A percentile compares a stretch with the other conserved stretches of the same genome.
phyloP scores from a whole-genome alignment of 1,140 invertebrate genomes.

The Geopemphigus sp. region DNA sequence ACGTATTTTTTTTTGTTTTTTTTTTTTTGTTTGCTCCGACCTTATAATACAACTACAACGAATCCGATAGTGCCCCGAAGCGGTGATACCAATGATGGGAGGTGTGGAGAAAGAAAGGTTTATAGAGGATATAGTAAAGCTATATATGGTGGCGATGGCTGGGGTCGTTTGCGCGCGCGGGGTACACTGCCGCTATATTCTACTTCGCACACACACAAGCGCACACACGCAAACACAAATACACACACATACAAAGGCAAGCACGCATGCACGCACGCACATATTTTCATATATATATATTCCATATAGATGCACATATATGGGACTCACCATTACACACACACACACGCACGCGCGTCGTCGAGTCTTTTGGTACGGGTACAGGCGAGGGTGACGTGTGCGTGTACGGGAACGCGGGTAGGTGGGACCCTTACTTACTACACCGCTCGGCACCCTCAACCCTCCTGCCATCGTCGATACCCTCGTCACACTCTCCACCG shows the following conservation, averaged over 20 bases:
- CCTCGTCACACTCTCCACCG: background rate
- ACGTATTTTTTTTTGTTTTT: constrained; percentile 28
- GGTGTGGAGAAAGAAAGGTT: background rate
- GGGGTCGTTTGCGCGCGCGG: constrained; percentile 32
- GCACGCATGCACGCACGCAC: no score
- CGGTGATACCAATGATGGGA: background rate
- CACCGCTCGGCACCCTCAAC: background rate
- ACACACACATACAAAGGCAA: no score
- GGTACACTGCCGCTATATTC: constrained; percentile 1
- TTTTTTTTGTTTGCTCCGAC: constrained; percentile 18
- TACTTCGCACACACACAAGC: background rate
- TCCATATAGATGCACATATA: constrained; percentile 21
- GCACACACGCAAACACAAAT: no score
- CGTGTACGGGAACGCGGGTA: constrained; percentile 8
- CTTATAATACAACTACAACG: constrained; percentile 20
- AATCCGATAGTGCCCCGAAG: constrained; percentile 27
- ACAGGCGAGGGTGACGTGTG: constrained; percentile 28
- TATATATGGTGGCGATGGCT: background rate
- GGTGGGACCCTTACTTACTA: constrained; percentile 38
- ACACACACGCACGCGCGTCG: background rate
- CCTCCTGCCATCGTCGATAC: constrained; percentile 5
- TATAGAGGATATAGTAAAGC: constrained; percentile 36
- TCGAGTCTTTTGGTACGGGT: constrained; percentile 25
- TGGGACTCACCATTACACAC: constrained; percentile 16
- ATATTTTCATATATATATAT: constrained; percentile 28